Conservation (phyloP, 2,888 invertebrate genomes). For the Cataglyphis albicans region DNA sequence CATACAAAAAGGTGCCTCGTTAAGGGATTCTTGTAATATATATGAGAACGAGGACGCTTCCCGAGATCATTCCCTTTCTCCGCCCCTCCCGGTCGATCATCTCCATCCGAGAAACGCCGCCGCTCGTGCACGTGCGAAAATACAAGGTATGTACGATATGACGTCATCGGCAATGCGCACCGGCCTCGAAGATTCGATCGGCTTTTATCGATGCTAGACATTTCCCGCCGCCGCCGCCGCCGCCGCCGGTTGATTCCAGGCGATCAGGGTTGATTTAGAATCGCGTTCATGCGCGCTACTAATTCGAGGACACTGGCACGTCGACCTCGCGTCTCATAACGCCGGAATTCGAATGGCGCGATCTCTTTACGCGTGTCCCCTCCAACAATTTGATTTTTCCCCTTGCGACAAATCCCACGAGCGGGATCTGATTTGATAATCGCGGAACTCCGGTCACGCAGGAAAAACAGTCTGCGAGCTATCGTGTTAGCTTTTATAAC, state of each 20-base stretch:
- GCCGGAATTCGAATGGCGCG: background rate
- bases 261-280: slow-evolving; percentile 50
- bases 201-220: slow-evolving; percentile 31
- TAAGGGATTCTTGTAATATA: background rate
- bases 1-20: slow-evolving; percentile 24
- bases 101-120: slow-evolving; percentile 8
- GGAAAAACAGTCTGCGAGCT: slow-evolving; percentile 15
- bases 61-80: background rate
- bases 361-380: background rate
- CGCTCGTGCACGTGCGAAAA: slow-evolving; percentile 53
- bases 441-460: background rate
- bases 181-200: slow-evolving; percentile 54
- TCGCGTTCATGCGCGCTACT: slow-evolving; percentile 43
- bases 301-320: slow-evolving; percentile 38
- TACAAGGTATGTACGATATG: slow-evolving; percentile 28
- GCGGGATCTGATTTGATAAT: slow-evolving; percentile 30
- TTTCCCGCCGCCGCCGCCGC: slow-evolving; percentile 8
- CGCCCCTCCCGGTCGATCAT: slow-evolving; percentile 2
- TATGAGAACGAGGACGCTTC: background rate
- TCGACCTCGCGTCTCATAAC: slow-evolving; percentile 31
- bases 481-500: slow-evolving; percentile 10
- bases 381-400: background rate
- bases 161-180: slow-evolving; percentile 52
- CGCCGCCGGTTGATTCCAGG: background rate
- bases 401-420: slow-evolving; percentile 27